Conservation (phyloP, 1,140 invertebrate genomes). For the Diorhabda carinulata region DNA sequence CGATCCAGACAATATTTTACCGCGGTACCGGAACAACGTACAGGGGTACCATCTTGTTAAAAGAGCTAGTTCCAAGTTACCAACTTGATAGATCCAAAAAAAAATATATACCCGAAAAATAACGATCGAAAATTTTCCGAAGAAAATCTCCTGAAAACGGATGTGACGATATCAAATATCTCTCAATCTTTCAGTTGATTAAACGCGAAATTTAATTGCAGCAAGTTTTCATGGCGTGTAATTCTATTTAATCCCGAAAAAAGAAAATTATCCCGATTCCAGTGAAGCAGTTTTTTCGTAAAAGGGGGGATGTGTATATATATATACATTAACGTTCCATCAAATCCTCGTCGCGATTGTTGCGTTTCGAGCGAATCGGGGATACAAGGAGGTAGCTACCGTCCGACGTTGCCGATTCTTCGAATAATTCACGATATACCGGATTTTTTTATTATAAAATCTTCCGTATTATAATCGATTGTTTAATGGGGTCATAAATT, state of each 20-base stretch:
- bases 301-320: neutral
- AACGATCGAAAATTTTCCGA: neutral
- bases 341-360: neutral
- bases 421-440: no score
- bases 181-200: slow-evolving; percentile 38
- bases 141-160: slow-evolving; percentile 20
- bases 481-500: no score
- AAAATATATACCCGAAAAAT: neutral
- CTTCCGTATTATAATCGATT: no score
- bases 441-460: no score
- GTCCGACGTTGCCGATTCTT: neutral
- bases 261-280: slow-evolving; percentile 9
- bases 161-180: slow-evolving; percentile 37
- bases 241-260: slow-evolving; percentile 28
- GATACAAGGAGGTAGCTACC: neutral
- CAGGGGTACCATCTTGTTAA: no score
- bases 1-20: no score
- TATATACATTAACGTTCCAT: neutral
- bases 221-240: slow-evolving; percentile 41
- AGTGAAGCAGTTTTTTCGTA: slow-evolving; percentile 4
- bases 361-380: neutral
- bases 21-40: no score
- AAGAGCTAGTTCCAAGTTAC: no score
- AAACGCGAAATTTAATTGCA: slow-evolving; percentile 36
- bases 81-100: neutral